phyloP scores from a whole-genome alignment of 2,113 vertebrate genomes.

The Anseranas semipalmata region DNA sequence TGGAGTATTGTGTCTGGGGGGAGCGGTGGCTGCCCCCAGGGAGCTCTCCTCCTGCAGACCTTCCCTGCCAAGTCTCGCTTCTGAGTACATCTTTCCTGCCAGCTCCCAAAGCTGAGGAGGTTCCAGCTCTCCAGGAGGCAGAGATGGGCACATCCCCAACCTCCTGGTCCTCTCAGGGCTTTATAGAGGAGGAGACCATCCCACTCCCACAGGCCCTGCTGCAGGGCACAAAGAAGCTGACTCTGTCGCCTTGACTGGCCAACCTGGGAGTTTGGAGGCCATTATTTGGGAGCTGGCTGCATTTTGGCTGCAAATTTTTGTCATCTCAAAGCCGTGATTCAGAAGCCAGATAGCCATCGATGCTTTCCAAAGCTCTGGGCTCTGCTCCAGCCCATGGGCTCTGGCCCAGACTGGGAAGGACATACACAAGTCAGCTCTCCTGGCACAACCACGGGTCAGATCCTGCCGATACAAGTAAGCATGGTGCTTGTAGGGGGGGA shows the following conservation, averaged over 20 bases:
- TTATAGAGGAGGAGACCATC: fast-evolving
- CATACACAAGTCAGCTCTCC: background rate
- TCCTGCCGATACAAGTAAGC: background rate
- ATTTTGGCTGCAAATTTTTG: background rate
- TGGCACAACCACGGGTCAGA: background rate
- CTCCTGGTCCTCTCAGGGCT: background rate
- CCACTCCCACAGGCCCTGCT: background rate
- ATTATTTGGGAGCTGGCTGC: background rate
- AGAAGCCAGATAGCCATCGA: background rate
- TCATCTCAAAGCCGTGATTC: background rate
- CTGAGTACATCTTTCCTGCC: background rate
- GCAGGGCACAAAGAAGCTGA: background rate
- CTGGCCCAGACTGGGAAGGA: background rate
- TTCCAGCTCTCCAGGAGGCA: constrained; percentile 2
- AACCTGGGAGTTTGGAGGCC: background rate
- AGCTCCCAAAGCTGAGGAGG: constrained; percentile 9
- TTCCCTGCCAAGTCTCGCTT: constrained; percentile 46
- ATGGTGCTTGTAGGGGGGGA: background rate
- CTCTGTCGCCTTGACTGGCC: background rate
- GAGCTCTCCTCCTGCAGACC: constrained; percentile 61
- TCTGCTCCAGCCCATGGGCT: background rate
- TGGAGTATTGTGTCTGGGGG: constrained; percentile 58
- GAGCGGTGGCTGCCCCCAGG: constrained; percentile 7
- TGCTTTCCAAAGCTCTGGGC: background rate
- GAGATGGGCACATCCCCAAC: background rate